phyloP scores from a whole-genome alignment of 2,797 vertebrate species.

The Hydrocynus forskahlii region DNA sequence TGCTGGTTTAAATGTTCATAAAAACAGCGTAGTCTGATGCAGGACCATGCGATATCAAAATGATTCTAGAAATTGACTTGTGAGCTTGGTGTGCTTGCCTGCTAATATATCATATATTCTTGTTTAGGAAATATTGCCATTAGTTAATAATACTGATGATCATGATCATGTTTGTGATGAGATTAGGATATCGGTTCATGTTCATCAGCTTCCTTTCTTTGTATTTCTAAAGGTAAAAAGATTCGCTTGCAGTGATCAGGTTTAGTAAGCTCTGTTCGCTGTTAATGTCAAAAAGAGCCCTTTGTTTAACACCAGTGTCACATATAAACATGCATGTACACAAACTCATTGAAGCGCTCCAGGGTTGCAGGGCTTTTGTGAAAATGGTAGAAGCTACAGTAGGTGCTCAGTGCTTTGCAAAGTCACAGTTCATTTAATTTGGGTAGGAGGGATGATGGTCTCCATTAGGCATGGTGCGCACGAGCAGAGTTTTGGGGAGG shows the following conservation, averaged over 20 bases:
- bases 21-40: not conserved
- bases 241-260: not conserved
- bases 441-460: slow-evolving; percentile 56
- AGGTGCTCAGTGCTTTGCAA: slow-evolving; percentile 47
- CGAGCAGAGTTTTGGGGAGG: slow-evolving; percentile 60
- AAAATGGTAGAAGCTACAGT: slow-evolving; percentile 18
- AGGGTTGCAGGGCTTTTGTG: slow-evolving; percentile 31
- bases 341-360: slow-evolving; percentile 26
- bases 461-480: slow-evolving; percentile 58
- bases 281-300: slow-evolving; percentile 4
- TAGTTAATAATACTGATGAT: not conserved
- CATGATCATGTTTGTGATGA: not conserved
- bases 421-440: slow-evolving; percentile 64
- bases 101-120: not conserved
- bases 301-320: not conserved
- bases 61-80: not conserved
- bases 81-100: not conserved
- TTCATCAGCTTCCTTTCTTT: not conserved
- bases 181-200: not conserved
- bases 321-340: slow-evolving; percentile 22
- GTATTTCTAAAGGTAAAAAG: not conserved
- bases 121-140: not conserved
- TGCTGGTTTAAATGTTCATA: not conserved
- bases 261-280: slow-evolving; percentile 3
- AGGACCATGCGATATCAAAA: not conserved